These are phyloP conservation scores for Oligia latruncula DNA, from an alignment of 2,888 invertebrate species.

Conservation along the genomic window DNA sequence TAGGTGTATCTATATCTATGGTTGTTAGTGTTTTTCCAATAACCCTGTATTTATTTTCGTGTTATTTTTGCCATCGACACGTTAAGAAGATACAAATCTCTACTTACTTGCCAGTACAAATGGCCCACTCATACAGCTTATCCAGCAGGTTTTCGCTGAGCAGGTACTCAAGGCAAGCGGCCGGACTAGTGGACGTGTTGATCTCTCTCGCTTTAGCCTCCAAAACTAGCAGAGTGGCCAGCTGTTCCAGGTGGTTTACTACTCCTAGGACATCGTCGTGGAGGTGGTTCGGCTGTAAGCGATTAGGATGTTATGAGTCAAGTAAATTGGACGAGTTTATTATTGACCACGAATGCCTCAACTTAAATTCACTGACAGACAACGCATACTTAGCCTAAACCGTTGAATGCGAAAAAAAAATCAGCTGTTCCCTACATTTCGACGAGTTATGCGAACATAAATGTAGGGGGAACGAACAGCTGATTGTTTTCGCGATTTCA, in stretches of 20 bases:
- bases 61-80: not conserved
- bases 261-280: conserved; percentile 97
- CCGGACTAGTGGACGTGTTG: conserved; percentile 76
- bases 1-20: too few species aligned
- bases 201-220: conserved; percentile 93
- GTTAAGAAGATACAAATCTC: not conserved
- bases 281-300: conserved; percentile 82
- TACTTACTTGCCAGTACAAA: conserved; percentile 93
- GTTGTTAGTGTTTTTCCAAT: too few species aligned
- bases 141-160: conserved; percentile 96
- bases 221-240: conserved; percentile 95
- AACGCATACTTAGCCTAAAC: not conserved
- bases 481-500: too few species aligned
- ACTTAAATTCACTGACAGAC: not conserved
- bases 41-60: not conserved
- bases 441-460: too few species aligned
- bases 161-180: conserved; percentile 94
- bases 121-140: conserved; percentile 96
- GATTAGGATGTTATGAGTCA: not conserved
- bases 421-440: too few species aligned
- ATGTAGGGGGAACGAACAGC: too few species aligned
- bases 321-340: not conserved
- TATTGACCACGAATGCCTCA: not conserved
- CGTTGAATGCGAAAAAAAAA: not conserved
- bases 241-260: conserved; percentile 97